Evolutionary conservation across 2,797 vertebrate genomes (phyloP).

Genomic region (Phoxinus dragarum): DNA sequence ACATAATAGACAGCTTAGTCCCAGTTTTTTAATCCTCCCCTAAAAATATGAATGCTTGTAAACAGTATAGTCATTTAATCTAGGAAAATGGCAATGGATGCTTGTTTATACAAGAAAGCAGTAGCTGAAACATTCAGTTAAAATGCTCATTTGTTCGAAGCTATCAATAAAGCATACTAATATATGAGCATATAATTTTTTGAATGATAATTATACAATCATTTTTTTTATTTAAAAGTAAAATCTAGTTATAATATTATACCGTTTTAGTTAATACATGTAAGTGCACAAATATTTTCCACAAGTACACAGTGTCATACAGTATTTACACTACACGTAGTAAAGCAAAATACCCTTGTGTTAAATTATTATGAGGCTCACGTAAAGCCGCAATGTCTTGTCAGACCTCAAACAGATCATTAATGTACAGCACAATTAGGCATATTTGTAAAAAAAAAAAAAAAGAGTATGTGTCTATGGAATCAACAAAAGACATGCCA

Average conservation of each 20-base stretch:
- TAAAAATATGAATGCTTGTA: slow-evolving; percentile 12
- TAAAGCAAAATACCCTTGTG: not conserved
- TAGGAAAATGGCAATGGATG: not conserved
- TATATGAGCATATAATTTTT: not conserved
- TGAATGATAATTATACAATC: slow-evolving; percentile 10
- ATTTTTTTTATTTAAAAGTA: not conserved
- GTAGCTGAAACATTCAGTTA: slow-evolving; percentile 18
- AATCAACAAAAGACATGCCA: not conserved
- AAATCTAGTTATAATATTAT: not conserved
- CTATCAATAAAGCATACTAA: slow-evolving; percentile 2
- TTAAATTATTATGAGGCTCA: not conserved
- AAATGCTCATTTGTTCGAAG: slow-evolving; percentile 8
- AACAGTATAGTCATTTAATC: not conserved
- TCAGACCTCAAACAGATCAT: not conserved
- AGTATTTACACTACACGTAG: not conserved
- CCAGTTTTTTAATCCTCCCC: not conserved
- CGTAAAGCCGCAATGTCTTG: not conserved
- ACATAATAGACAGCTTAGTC: not conserved
- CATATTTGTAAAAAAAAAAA: not conserved
- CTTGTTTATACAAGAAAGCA: not conserved
- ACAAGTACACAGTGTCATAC: not conserved
- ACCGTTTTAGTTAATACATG: not conserved
- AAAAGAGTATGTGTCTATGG: not conserved
- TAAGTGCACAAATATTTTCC: slow-evolving; percentile 11
- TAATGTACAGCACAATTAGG: slow-evolving; percentile 20